Conservation (phyloP, 2,888 invertebrate species). For the Marasmarcha lunaedactyla region DNA sequence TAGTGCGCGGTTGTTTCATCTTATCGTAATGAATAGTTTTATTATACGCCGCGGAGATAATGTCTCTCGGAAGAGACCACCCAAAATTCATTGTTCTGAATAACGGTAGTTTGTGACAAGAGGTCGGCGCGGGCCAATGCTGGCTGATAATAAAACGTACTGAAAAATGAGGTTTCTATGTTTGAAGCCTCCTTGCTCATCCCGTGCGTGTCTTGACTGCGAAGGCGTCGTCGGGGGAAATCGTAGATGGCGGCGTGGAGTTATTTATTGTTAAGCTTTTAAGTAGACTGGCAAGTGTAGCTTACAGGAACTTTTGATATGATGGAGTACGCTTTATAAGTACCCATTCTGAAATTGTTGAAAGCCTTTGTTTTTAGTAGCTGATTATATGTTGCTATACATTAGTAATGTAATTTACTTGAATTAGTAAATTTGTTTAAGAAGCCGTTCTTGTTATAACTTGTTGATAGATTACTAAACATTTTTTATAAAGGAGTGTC, state of each 20-base stretch:
- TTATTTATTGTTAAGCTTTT: neutral
- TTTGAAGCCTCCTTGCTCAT: neutral
- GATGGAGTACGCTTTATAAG: too few species aligned
- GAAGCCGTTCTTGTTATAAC: too few species aligned
- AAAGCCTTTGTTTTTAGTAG: too few species aligned
- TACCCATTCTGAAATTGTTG: too few species aligned
- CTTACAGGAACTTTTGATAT: too few species aligned
- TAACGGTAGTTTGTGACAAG: constrained; percentile 13
- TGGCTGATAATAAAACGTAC: neutral
- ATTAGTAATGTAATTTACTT: too few species aligned
- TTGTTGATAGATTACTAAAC: too few species aligned
- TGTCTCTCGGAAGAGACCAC: constrained; percentile 20
- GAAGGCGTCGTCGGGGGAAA: neutral
- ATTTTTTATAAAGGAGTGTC: too few species aligned
- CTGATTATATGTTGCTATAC: too few species aligned
- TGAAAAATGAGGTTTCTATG: too few species aligned
- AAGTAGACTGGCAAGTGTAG: too few species aligned
- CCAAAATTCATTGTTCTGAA: constrained; percentile 11
- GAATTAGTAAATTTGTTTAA: too few species aligned
- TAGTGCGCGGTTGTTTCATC: neutral
- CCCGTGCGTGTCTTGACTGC: neutral
- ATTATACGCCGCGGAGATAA: constrained; percentile 14
- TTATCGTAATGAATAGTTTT: constrained; percentile 9
- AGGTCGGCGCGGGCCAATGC: constrained; percentile 7
- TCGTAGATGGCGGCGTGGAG: neutral